Conservation (phyloP, 2,113 vertebrate genomes). For the Corythaixoides concolor region DNA sequence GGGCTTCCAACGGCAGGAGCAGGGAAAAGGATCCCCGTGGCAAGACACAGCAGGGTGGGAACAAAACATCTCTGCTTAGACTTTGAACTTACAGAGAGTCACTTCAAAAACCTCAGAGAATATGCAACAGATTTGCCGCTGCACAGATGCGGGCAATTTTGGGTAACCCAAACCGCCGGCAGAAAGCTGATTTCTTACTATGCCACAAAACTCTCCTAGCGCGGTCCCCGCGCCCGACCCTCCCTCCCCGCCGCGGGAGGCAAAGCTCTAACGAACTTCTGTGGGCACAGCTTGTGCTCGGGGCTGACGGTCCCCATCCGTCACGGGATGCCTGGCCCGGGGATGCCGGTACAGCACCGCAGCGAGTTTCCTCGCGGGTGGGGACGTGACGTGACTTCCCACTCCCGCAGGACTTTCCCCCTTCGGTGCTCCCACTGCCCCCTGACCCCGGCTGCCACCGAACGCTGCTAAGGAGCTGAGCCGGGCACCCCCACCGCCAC, state of each 20-base stretch:
- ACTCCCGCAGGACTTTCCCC: not conserved
- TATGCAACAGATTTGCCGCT: not conserved
- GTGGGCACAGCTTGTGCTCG: accelerated
- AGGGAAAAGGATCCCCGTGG: accelerated
- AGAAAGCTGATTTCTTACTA: not conserved
- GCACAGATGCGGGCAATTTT: not conserved
- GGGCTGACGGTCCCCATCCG: too few relatives aligned
- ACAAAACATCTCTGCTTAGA: not conserved
- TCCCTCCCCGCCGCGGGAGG: accelerated
- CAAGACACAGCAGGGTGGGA: not conserved
- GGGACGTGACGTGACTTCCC: accelerated
- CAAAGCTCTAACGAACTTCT: not conserved
- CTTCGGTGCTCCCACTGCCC: not conserved
- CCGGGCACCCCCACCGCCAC: not conserved
- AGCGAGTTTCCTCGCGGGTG: accelerated
- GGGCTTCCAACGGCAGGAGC: not conserved
- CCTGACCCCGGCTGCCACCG: not conserved
- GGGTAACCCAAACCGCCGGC: not conserved
- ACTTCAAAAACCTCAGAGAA: not conserved
- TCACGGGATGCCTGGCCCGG: not conserved
- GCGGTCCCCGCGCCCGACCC: accelerated
- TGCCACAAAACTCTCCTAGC: not conserved
- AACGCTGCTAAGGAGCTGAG: not conserved
- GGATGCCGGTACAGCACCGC: not conserved
- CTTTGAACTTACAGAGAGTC: not conserved